These are phyloP conservation scores for Cerastis leucographa DNA, from an alignment of 2,888 invertebrate species.

Conservation along the genomic window DNA sequence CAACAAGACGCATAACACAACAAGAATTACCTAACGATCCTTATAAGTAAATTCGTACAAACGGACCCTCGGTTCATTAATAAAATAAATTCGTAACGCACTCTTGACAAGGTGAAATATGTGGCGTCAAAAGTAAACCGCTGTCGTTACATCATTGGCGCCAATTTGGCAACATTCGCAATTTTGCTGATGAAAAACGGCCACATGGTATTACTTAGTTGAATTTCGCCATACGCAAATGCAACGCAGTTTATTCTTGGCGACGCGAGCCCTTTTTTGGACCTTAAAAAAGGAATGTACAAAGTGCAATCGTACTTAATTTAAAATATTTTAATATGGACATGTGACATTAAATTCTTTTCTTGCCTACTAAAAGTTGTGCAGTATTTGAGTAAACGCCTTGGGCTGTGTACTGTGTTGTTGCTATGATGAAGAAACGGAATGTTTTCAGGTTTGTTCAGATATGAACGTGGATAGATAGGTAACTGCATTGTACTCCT, in stretches of 20 bases:
- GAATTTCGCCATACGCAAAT: constrained; percentile 56
- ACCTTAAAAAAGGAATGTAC: constrained; percentile 37
- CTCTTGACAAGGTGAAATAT: constrained; percentile 63
- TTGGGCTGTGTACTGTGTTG: background rate
- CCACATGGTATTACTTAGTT: constrained; percentile 36
- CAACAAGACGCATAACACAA: constrained; percentile 49
- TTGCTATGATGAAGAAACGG: background rate
- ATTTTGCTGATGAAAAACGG: constrained; percentile 52
- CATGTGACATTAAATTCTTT: constrained; percentile 31
- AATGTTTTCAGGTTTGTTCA: background rate
- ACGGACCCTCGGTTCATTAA: constrained; percentile 64
- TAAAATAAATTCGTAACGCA: constrained; percentile 62
- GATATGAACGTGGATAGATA: background rate
- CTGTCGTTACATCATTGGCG: constrained; percentile 61
- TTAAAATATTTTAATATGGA: constrained; percentile 27
- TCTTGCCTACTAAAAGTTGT: constrained; percentile 14
- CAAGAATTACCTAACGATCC: constrained; percentile 64
- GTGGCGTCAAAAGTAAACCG: constrained; percentile 59
- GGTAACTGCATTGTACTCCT: background rate
- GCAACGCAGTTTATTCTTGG: constrained; percentile 28
- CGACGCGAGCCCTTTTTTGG: constrained; percentile 51
- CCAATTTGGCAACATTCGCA: constrained; percentile 59
- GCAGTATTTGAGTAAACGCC: background rate
- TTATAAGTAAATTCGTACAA: constrained; percentile 60
- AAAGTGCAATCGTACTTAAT: constrained; percentile 32